Conservation (phyloP, 2,113 vertebrate genomes). For the Macquaria australasica region DNA sequence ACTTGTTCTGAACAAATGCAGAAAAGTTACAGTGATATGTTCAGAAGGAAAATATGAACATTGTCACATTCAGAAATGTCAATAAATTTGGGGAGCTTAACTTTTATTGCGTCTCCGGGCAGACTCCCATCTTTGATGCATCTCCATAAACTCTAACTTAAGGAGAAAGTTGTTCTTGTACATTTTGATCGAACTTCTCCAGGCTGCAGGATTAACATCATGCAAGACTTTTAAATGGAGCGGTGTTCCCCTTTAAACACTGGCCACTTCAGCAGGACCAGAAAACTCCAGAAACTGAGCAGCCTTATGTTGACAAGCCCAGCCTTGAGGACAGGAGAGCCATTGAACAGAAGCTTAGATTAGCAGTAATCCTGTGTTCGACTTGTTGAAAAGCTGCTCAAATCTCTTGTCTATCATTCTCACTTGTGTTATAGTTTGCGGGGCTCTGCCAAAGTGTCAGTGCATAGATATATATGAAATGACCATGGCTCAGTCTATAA, state of each 20-base stretch:
- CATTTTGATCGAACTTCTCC: slow-evolving; percentile 20
- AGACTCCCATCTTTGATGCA: slow-evolving; percentile 6
- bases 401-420: slow-evolving; percentile 66
- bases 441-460: slow-evolving; percentile 13
- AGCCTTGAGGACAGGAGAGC: slow-evolving; percentile 67
- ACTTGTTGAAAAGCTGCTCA: slow-evolving; percentile 67
- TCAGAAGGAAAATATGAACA: not conserved
- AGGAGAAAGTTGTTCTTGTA: slow-evolving; percentile 15
- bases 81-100: not conserved
- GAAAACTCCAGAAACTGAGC: slow-evolving; percentile 47
- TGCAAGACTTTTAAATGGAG: slow-evolving; percentile 2
- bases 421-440: slow-evolving; percentile 43
- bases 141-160: not conserved
- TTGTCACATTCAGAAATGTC: not conserved
- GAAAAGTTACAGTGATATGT: not conserved
- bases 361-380: slow-evolving; percentile 75
- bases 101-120: slow-evolving; percentile 17
- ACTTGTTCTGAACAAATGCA: not conserved
- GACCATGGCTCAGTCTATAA: not conserved
- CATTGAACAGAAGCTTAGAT: slow-evolving; percentile 78
- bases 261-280: slow-evolving; percentile 54
- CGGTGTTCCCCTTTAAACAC: slow-evolving; percentile 35
- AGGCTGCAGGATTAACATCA: slow-evolving; percentile 12
- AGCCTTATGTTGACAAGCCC: slow-evolving; percentile 63
- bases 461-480: not conserved